phyloP scores from a whole-genome alignment of 2,888 invertebrate species.

The Galerucella pusilla region DNA sequence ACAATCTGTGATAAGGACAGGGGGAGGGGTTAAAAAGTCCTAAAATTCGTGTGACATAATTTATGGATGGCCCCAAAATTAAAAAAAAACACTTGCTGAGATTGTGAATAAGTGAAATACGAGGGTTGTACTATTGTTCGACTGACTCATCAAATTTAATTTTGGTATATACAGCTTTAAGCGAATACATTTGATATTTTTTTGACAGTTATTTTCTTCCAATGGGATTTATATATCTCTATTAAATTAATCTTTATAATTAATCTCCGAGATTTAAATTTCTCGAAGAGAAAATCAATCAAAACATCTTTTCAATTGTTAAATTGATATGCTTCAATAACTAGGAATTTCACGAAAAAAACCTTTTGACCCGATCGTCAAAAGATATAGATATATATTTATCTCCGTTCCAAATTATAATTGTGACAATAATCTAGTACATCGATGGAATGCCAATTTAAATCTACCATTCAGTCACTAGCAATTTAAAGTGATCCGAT shows the following conservation, averaged over 20 bases:
- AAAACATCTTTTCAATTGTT: conserved; percentile 20
- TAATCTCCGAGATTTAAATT: neutral
- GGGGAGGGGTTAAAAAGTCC: too few species aligned
- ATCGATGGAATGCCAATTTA: conserved; percentile 13
- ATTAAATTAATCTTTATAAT: neutral
- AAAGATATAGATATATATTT: conserved; percentile 9
- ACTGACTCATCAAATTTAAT: too few species aligned
- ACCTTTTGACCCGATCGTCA: conserved; percentile 12
- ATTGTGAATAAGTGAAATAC: too few species aligned
- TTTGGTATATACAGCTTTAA: too few species aligned
- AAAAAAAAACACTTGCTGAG: too few species aligned
- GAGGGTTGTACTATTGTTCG: too few species aligned
- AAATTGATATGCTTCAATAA: conserved; percentile 13
- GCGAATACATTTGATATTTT: too few species aligned
- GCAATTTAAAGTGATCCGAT: conserved; percentile 5
- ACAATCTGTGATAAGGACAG: too few species aligned
- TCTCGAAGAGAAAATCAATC: neutral
- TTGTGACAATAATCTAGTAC: conserved; percentile 20
- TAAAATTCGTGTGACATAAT: too few species aligned
- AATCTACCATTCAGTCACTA: conserved; percentile 1
- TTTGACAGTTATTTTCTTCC: too few species aligned
- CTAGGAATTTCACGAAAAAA: conserved; percentile 14
- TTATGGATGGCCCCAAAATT: too few species aligned
- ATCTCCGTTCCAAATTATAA: conserved; percentile 20
- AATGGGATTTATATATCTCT: too few species aligned